Conservation (phyloP, 64 coral and sea anemone genomes). For the Cladopsammia gracilis region DNA sequence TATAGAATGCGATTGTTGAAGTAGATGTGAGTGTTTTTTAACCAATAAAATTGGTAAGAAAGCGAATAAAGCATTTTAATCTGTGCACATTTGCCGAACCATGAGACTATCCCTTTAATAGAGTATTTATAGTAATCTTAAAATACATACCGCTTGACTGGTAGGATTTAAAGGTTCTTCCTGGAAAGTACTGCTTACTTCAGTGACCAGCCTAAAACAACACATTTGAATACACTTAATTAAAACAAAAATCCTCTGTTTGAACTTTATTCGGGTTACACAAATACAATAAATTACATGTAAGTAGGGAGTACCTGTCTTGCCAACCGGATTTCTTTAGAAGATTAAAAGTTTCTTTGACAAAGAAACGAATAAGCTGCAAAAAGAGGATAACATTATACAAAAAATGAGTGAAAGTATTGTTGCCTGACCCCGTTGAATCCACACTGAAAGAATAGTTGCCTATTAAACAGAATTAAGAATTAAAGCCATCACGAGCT, state of each 20-base stretch:
- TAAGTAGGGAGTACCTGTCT: constrained; percentile 45
- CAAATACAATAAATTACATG: neutral
- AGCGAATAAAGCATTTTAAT: too few species aligned
- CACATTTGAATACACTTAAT: neutral
- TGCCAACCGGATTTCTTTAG: constrained; percentile 78
- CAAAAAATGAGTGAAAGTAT: too few species aligned
- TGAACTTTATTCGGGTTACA: neutral
- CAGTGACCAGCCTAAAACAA: constrained; percentile 16
- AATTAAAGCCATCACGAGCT: too few species aligned
- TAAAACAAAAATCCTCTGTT: neutral
- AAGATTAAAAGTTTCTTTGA: constrained; percentile 85
- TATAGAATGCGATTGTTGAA: too few species aligned
- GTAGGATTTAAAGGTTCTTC: constrained; percentile 60
- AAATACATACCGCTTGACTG: constrained; percentile 49
- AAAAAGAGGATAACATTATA: constrained; percentile 27
- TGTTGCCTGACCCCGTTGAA: too few species aligned
- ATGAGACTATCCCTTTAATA: too few species aligned
- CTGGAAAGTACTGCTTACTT: constrained; percentile 21
- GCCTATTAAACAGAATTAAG: too few species aligned
- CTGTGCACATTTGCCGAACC: too few species aligned
- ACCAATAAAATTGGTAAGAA: too few species aligned
- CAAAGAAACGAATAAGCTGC: constrained; percentile 88
- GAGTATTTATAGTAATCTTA: too few species aligned
- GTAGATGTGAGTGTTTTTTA: too few species aligned
- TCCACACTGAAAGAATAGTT: too few species aligned